Percentiles rank a stretch among this genome's conserved stretches.
These are phyloP conservation scores for Pelmatolapia mariae DNA, from an alignment of 2,113 vertebrate genomes.

Conservation along the genomic window DNA sequence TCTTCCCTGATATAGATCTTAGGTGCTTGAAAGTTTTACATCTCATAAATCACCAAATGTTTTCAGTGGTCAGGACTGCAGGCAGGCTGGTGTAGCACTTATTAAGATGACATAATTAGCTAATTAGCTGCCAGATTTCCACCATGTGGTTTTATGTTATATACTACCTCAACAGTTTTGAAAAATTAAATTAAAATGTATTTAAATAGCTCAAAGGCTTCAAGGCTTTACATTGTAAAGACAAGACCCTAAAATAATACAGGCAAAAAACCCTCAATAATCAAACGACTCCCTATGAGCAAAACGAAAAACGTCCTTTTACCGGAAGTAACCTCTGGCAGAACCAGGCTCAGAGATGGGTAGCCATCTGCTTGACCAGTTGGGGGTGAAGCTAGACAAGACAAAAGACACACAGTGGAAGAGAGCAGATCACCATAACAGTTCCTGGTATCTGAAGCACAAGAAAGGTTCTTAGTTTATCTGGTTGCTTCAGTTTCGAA, in stretches of 20 bases:
- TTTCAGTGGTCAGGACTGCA: background rate
- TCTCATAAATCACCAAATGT: background rate
- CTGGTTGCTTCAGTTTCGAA: background rate
- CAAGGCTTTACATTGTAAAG: background rate
- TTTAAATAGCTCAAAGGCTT: background rate
- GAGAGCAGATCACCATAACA: background rate
- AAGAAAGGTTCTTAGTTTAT: conserved; percentile 2
- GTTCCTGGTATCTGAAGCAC: background rate
- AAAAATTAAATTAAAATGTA: background rate
- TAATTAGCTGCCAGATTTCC: background rate
- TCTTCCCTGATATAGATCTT: background rate
- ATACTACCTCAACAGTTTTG: background rate
- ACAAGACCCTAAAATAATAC: background rate
- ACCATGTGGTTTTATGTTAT: background rate
- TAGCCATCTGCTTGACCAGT: background rate
- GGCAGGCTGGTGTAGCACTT: background rate
- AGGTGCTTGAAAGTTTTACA: background rate
- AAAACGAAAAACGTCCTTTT: background rate
- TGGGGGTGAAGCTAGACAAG: background rate
- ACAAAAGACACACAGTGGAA: background rate
- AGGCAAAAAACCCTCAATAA: background rate
- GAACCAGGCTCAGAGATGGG: background rate
- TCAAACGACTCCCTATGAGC: background rate
- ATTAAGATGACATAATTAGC: background rate
- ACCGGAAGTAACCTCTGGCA: background rate